phyloP scores from a whole-genome alignment of 2,888 invertebrate genomes.

The Margaritifera margaritifera region DNA sequence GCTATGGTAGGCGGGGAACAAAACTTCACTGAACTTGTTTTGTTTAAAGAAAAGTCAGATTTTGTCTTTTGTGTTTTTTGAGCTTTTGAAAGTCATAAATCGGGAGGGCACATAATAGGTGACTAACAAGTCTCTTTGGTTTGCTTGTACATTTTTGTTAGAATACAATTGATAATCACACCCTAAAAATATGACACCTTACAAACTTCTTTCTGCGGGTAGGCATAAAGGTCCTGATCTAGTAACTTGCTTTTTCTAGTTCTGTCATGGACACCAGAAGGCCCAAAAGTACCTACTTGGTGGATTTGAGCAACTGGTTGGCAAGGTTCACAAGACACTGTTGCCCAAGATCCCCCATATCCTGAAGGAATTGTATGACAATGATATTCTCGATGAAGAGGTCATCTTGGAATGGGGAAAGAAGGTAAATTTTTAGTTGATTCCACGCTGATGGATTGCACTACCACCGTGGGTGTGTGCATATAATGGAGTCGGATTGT shows the following conservation, averaged over 20 bases:
- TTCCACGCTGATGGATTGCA: background rate
- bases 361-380: conserved; percentile 93
- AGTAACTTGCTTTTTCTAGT: conserved; percentile 54
- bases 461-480: background rate
- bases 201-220: too few species aligned
- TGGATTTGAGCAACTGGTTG: conserved; percentile 91
- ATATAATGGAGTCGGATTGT: background rate
- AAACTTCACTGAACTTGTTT: too few species aligned
- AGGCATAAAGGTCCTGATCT: too few species aligned
- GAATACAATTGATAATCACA: too few species aligned
- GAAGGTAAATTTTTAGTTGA: conserved; percentile 78
- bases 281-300: conserved; percentile 88
- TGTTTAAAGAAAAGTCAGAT: too few species aligned
- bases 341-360: conserved; percentile 91
- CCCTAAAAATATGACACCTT: too few species aligned
- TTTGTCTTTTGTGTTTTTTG: too few species aligned
- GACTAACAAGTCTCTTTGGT: too few species aligned
- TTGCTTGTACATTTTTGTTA: too few species aligned
- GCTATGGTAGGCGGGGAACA: too few species aligned
- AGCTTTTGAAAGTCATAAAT: too few species aligned
- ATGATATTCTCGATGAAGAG: conserved; percentile 95
- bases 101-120: too few species aligned
- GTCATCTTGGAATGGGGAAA: conserved; percentile 95
- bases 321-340: conserved; percentile 85
- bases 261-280: conserved; percentile 72